Evolutionary conservation across 2,888 invertebrate species (phyloP).

Genomic region (Agriopis aurantiaria): DNA sequence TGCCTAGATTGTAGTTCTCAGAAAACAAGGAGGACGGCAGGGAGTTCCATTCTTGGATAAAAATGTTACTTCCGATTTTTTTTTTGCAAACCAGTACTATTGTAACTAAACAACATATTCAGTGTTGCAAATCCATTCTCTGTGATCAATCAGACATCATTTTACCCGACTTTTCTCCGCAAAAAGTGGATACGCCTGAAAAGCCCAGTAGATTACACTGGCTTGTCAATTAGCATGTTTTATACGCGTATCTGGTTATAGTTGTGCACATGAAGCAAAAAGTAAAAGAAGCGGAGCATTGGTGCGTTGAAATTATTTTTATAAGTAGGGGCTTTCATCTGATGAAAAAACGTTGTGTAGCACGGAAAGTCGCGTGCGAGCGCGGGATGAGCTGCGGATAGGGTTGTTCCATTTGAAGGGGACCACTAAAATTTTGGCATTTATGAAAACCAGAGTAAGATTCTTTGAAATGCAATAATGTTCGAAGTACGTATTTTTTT

Average conservation of each 20-base stretch:
- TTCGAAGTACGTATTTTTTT: too few relatives aligned
- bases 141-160: conserved; percentile 11
- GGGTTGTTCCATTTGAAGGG: conserved; percentile 9
- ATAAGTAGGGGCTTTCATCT: conserved; percentile 78
- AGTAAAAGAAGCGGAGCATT: conserved; percentile 62
- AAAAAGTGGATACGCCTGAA: conserved; percentile 43
- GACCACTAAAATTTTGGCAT: too few relatives aligned
- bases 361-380: conserved; percentile 80
- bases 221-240: conserved; percentile 58
- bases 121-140: too few relatives aligned
- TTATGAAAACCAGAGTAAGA: too few relatives aligned
- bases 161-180: conserved; percentile 26
- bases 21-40: too few relatives aligned
- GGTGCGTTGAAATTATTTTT: conserved; percentile 81
- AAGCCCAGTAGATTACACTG: conserved; percentile 39
- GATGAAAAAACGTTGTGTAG: conserved; percentile 72
- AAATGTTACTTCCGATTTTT: too few relatives aligned
- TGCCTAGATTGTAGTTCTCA: too few relatives aligned
- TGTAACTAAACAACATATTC: too few relatives aligned
- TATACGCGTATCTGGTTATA: conserved; percentile 55
- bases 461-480: too few relatives aligned
- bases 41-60: too few relatives aligned
- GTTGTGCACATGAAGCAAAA: conserved; percentile 60
- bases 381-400: conserved; percentile 54
- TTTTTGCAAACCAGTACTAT: too few relatives aligned